Evolutionary conservation across 2,797 vertebrate genomes (phyloP).

Genomic region (Phrynocephalus forsythii): DNA sequence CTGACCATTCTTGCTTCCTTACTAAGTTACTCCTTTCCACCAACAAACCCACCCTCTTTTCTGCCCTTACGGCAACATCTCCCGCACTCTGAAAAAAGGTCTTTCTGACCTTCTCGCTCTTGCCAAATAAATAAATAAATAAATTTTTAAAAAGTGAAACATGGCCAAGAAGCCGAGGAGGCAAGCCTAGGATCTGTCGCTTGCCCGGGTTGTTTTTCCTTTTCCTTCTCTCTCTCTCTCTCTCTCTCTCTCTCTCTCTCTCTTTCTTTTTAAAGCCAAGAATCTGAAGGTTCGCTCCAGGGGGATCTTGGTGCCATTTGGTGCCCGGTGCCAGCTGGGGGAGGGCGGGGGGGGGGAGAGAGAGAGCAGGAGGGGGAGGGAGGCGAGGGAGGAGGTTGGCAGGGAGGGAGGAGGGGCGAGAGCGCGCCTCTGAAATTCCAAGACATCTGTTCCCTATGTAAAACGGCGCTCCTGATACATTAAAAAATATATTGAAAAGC

Average conservation of each 20-base stretch:
- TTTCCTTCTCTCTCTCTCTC: not conserved
- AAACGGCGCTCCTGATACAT: constrained; percentile 64
- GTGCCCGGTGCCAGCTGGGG: constrained; percentile 82
- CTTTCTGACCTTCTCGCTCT: not conserved
- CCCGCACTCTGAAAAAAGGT: not conserved
- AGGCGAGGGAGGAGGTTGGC: constrained; percentile 59
- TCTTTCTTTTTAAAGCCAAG: constrained; percentile 22
- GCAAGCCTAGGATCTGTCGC: not conserved
- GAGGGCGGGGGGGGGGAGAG: constrained; percentile 18
- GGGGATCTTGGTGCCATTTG: constrained; percentile 83
- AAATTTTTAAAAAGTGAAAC: not conserved
- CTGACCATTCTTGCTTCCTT: too few species aligned
- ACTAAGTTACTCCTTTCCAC: not conserved
- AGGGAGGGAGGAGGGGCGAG: constrained; percentile 78
- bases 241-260: too few species aligned
- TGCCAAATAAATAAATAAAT: not conserved
- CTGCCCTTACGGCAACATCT: not conserved
- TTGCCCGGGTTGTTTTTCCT: constrained; percentile 21
- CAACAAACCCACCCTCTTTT: too few species aligned
- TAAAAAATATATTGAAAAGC: constrained; percentile 54
- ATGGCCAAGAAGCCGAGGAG: too few species aligned
- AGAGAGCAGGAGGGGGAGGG: not conserved
- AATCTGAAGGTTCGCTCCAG: constrained; percentile 56
- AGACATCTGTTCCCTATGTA: constrained; percentile 89
- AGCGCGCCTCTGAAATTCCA: constrained; percentile 90